These are phyloP conservation scores for Tetrao urogallus DNA, from an alignment of 2,113 vertebrate species.

Conservation along the genomic window DNA sequence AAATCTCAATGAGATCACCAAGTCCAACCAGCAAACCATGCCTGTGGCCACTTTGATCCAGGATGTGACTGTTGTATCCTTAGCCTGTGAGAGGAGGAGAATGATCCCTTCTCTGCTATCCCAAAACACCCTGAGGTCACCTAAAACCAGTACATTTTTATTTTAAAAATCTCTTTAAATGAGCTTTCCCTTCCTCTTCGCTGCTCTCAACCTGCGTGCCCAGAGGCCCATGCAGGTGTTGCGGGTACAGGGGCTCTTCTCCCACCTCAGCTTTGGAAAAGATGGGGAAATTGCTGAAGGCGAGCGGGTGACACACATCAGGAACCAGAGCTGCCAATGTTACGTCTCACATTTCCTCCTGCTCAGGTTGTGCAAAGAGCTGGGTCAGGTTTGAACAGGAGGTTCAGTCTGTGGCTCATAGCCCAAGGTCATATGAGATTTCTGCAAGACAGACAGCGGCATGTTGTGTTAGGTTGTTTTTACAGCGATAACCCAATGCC, in stretches of 20 bases:
- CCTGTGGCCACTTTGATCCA: neutral
- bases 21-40: no score
- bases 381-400: slow-evolving; percentile 74
- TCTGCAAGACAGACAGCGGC: slow-evolving; percentile 26
- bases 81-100: slow-evolving; percentile 4
- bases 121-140: slow-evolving; percentile 67
- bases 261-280: slow-evolving; percentile 70
- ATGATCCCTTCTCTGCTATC: neutral
- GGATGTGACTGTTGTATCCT: slow-evolving; percentile 32
- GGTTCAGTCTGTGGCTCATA: slow-evolving; percentile 45
- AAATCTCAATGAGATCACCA: no score
- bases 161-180: slow-evolving; percentile 22
- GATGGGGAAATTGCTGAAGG: slow-evolving; percentile 65
- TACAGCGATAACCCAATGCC: neutral
- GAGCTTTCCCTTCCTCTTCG: slow-evolving; percentile 20
- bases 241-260: slow-evolving; percentile 22
- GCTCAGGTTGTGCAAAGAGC: neutral
- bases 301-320: slow-evolving; percentile 45
- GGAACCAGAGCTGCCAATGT: slow-evolving; percentile 70
- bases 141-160: slow-evolving; percentile 69
- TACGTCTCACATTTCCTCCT: slow-evolving; percentile 73
- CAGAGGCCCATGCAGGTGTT: slow-evolving; percentile 72
- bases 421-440: slow-evolving; percentile 66
- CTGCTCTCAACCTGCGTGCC: slow-evolving; percentile 69
- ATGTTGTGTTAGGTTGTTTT: neutral